Percentiles rank a stretch among this genome's conserved stretches.
These are phyloP conservation scores for Teleiodes luculella DNA, from an alignment of 2,888 invertebrate species.

Conservation along the genomic window DNA sequence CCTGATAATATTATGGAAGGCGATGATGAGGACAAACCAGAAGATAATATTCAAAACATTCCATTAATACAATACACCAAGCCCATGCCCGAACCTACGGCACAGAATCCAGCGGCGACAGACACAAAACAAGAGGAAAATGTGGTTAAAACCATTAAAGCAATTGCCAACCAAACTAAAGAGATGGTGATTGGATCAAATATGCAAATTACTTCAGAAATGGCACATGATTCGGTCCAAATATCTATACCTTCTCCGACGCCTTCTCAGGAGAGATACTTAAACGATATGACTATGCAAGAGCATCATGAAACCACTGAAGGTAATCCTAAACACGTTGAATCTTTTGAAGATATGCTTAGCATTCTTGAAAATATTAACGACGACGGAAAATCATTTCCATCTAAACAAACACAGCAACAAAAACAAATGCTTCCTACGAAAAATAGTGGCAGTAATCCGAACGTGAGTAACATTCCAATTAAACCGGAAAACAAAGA, in stretches of 20 bases:
- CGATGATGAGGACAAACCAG: constrained; percentile 70
- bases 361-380: constrained; percentile 84
- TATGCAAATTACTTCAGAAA: constrained; percentile 75
- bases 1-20: constrained; percentile 74
- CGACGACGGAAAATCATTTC: constrained; percentile 58
- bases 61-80: constrained; percentile 58
- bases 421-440: constrained; percentile 26
- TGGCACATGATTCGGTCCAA: constrained; percentile 81
- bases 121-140: constrained; percentile 53
- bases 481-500: constrained; percentile 48
- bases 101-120: constrained; percentile 34
- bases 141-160: constrained; percentile 74
- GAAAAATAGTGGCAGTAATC: constrained; percentile 36
- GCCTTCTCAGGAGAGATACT: constrained; percentile 81
- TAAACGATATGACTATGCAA: constrained; percentile 81
- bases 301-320: constrained; percentile 76
- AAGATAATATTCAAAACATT: constrained; percentile 55
- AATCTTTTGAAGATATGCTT: constrained; percentile 83
- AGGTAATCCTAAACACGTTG: constrained; percentile 78
- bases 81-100: constrained; percentile 40
- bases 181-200: constrained; percentile 78
- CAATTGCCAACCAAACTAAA: constrained; percentile 76
- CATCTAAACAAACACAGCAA: constrained; percentile 41
- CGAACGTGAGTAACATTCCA: constrained; percentile 6
- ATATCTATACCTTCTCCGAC: constrained; percentile 83